Evolutionary conservation across 1,140 invertebrate genomes (phyloP).

Genomic region (Drosophila equinoxialis): DNA sequence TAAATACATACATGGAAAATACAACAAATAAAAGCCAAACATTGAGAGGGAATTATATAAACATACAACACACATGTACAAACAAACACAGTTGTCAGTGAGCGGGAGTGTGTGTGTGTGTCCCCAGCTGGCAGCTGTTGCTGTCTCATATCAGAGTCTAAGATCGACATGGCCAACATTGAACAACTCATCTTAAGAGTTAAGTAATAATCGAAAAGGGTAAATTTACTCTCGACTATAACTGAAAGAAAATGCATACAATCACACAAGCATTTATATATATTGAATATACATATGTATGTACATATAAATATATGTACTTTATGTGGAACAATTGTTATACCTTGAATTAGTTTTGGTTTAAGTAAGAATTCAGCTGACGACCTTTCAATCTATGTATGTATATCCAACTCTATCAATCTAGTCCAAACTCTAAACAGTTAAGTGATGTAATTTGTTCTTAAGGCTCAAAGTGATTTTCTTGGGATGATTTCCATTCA

Average conservation of each 20-base stretch:
- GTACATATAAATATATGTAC: neutral
- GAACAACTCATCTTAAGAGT: slow-evolving; percentile 32
- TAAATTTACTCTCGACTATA: neutral
- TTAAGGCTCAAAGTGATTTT: too few relatives aligned
- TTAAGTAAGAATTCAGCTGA: neutral
- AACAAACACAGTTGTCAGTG: slow-evolving; percentile 34
- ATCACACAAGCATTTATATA: neutral
- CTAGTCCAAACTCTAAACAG: too few relatives aligned
- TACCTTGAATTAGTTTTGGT: neutral
- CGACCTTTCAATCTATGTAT: neutral
- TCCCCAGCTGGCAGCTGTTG: slow-evolving; percentile 49
- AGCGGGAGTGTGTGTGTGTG: neutral
- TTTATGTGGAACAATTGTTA: neutral
- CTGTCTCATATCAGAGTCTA: slow-evolving; percentile 42
- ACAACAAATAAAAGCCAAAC: slow-evolving; percentile 72
- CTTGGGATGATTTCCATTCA: too few relatives aligned
- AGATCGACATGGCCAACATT: slow-evolving; percentile 31
- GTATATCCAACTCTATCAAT: too few relatives aligned
- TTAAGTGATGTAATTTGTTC: too few relatives aligned
- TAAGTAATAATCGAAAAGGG: slow-evolving; percentile 36
- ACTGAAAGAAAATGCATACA: neutral
- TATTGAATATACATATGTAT: neutral
- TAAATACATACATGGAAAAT: slow-evolving; percentile 11
- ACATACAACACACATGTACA: slow-evolving; percentile 74
- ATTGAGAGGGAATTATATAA: slow-evolving; percentile 78